These are phyloP conservation scores for Epinotia nisella DNA, from an alignment of 2,888 invertebrate species.

Conservation along the genomic window DNA sequence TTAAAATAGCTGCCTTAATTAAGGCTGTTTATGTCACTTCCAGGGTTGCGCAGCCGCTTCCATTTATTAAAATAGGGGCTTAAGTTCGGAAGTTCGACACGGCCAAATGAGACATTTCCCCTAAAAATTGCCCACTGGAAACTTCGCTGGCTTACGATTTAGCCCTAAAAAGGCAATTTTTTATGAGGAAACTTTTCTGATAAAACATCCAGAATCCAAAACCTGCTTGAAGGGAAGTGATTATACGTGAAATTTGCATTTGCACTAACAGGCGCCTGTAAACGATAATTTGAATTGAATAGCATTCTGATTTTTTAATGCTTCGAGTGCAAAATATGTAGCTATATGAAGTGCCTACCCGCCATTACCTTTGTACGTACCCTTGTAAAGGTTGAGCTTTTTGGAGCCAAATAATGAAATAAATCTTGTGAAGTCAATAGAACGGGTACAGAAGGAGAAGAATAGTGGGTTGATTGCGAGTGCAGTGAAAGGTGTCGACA, in stretches of 20 bases:
- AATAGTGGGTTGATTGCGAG: slow-evolving; percentile 62
- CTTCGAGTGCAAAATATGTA: not conserved
- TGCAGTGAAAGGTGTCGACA: slow-evolving; percentile 52
- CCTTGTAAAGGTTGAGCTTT: not conserved
- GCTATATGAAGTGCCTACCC: not conserved
- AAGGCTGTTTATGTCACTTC: slow-evolving; percentile 40
- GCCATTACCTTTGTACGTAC: not conserved
- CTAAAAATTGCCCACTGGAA: slow-evolving; percentile 62
- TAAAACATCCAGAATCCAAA: slow-evolving; percentile 60
- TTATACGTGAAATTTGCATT: slow-evolving; percentile 70
- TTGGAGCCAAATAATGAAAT: not conserved
- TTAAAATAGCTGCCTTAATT: slow-evolving; percentile 35
- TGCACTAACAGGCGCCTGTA: slow-evolving; percentile 60
- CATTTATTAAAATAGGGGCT: slow-evolving; percentile 70
- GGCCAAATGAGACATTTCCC: slow-evolving; percentile 62
- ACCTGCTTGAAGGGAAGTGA: slow-evolving; percentile 59
- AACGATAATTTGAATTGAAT: slow-evolving; percentile 47
- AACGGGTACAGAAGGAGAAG: slow-evolving; percentile 45
- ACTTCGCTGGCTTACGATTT: slow-evolving; percentile 68
- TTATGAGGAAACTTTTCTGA: slow-evolving; percentile 75
- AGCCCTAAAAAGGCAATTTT: slow-evolving; percentile 66
- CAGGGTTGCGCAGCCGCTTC: slow-evolving; percentile 48
- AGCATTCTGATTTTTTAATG: not conserved
- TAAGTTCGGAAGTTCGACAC: slow-evolving; percentile 67
- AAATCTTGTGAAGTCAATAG: slow-evolving; percentile 26